phyloP scores from a whole-genome alignment of 2,888 invertebrate species.

The Himalopsyche kuldschensis region DNA sequence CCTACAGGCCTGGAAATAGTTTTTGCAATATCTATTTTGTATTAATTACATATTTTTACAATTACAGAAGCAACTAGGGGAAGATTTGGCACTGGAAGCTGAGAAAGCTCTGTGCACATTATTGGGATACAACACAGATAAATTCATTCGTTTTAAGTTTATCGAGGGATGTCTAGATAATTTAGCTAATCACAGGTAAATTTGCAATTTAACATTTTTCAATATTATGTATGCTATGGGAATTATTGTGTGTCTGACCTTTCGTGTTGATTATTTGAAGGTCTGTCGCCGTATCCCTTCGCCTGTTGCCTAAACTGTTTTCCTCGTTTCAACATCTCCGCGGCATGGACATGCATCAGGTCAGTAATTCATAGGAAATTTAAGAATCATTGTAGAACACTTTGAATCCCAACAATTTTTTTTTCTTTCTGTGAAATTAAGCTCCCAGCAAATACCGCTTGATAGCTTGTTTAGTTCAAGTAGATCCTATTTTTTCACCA shows the following conservation, averaged over 20 bases:
- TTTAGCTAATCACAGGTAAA: constrained; percentile 77
- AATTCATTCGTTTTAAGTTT: constrained; percentile 88
- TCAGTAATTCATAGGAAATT: too few relatives aligned
- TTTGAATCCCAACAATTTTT: too few relatives aligned
- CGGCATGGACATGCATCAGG: constrained; percentile 82
- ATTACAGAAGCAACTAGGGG: constrained; percentile 77
- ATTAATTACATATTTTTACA: constrained; percentile 15
- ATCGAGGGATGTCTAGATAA: constrained; percentile 93
- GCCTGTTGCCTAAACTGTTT: constrained; percentile 85
- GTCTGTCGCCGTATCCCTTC: constrained; percentile 86
- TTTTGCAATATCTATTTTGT: neutral
- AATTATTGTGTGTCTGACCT: neutral
- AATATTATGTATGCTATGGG: neutral
- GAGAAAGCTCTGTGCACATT: constrained; percentile 90
- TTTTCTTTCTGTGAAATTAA: too few relatives aligned
- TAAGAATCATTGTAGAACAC: too few relatives aligned
- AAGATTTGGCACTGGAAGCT: constrained; percentile 89
- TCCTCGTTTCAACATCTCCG: constrained; percentile 90
- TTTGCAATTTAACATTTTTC: neutral
- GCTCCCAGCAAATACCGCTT: too few relatives aligned
- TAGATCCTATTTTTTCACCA: too few relatives aligned
- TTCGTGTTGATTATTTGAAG: constrained; percentile 48
- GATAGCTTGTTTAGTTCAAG: too few relatives aligned
- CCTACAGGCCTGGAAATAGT: neutral
- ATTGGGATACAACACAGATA: constrained; percentile 87